Base-by-base conservation (phyloP, 2,113 vertebrate genomes). In the Progne subis region DNA sequence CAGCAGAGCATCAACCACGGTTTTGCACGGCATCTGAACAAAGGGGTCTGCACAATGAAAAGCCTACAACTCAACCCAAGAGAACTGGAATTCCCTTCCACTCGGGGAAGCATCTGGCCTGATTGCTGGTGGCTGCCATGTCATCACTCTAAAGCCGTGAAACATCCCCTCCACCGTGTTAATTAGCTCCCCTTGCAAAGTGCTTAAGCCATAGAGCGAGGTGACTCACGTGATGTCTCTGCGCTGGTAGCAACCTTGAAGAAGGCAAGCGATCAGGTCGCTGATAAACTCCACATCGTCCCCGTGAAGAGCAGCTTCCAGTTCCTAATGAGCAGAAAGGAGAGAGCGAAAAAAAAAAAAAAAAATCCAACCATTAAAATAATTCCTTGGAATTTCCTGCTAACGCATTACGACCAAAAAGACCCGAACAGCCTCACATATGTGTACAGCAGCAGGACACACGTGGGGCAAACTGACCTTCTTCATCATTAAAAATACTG, bases 221-320 rank as follows among this genome's bases (percentile, higher is more conserved):
- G 88, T 89, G 92, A 99, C 99, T 99, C 97, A 99, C 99, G 98
- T 99, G 97, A 99, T 99, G 94, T 99, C 99, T 43, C 97, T 98
- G 77, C 99, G 99, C 96, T 99, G 99, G 95, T 99, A 99, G 91
- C 99, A 99, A 98, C 99, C 99, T 97, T 99, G 99, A 94, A 99
- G 98, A 70, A 99, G 98, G 96, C 98, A 99, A 96, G 99, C 98
- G 57, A 99, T 97, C 71, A 99, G 98, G 90, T 99, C 99, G 9
- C 98, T 98, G 70, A 99, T 99, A 97, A 99, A 99, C 82, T 98
- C 98, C 64, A 98, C 96, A 75, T 99, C 99, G 90, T 99, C 99
- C 88, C 98, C 98, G 57, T 99, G 98, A 95, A 99, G 98, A 67
- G 99, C 99, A 76, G 98, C 98, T 97, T 99, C 99, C 97, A 99